Percentiles rank a stretch among this genome's conserved stretches.
Evolutionary conservation across 2,113 vertebrate genomes (phyloP).

Genomic region (Rhabdomys dilectus): DNA sequence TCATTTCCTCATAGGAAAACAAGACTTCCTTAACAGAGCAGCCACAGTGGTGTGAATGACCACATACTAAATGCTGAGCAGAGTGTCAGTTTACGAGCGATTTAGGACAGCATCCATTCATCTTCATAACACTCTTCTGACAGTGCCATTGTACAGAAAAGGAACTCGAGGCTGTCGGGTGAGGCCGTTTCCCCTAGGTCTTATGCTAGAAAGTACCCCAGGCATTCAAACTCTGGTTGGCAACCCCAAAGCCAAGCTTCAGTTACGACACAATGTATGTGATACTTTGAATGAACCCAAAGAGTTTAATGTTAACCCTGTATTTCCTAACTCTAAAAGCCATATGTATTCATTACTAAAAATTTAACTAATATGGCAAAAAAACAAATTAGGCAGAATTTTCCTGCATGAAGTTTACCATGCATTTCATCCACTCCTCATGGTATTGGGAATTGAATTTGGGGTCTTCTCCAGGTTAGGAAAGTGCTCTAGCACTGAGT

Average conservation of each 20-base stretch:
- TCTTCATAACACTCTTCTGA: background rate
- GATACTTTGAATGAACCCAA: background rate
- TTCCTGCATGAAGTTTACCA: background rate
- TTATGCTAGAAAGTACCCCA: background rate
- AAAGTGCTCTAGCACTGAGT: background rate
- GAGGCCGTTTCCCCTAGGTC: background rate
- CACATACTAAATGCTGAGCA: background rate
- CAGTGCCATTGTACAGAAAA: background rate
- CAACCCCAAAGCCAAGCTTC: background rate
- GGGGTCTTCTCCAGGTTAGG: background rate
- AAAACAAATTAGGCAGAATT: background rate
- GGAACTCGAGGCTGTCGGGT: background rate
- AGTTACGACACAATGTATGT: background rate
- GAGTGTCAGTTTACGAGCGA: background rate
- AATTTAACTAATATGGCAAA: background rate
- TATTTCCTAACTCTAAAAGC: background rate
- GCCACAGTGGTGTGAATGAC: background rate
- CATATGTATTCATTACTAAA: background rate
- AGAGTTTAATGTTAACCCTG: conserved; percentile 23
- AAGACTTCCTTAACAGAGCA: background rate
- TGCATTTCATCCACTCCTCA: background rate
- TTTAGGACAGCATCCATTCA: background rate
- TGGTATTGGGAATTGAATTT: background rate
- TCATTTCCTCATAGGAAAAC: background rate
- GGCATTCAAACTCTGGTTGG: background rate